These are phyloP conservation scores for Clarias magur DNA, from an alignment of 2,113 vertebrate genomes.

Conservation along the genomic window DNA sequence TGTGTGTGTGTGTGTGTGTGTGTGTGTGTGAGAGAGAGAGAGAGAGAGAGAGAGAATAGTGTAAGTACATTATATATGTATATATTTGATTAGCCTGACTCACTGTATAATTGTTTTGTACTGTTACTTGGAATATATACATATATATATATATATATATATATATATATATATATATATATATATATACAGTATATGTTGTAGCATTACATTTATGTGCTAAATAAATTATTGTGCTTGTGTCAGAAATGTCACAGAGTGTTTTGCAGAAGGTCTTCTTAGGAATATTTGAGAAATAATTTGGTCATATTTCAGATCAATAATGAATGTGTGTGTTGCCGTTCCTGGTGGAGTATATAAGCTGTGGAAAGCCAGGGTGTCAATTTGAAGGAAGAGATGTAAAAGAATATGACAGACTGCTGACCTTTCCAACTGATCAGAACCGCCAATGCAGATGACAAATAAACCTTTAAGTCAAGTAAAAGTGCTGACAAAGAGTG, in stretches of 20 bases:
- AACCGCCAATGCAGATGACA: constrained; percentile 66
- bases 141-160: no score
- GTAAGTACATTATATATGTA: not conserved
- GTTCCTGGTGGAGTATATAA: constrained; percentile 35
- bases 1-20: not conserved
- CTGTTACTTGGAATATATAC: not conserved
- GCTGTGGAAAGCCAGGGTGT: constrained; percentile 54
- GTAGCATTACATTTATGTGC: not conserved
- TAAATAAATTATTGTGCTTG: not conserved
- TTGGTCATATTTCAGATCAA: constrained; percentile 45
- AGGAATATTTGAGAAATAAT: constrained; percentile 41
- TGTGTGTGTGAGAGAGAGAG: not conserved
- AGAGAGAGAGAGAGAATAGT: no score
- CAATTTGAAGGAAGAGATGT: constrained; percentile 63
- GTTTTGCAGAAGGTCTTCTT: constrained; percentile 43
- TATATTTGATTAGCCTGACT: not conserved
- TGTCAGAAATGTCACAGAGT: constrained; percentile 35
- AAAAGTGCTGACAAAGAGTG: constrained; percentile 60
- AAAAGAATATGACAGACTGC: constrained; percentile 69
- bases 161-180: no score
- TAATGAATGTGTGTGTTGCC: constrained; percentile 37
- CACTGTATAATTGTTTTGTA: not conserved
- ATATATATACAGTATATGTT: not conserved
- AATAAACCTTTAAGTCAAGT: constrained; percentile 66
- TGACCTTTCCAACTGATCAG: constrained; percentile 68